These are phyloP conservation scores for Motacilla tschutschensis DNA, from an alignment of 2,113 vertebrate species.

Conservation along the genomic window DNA sequence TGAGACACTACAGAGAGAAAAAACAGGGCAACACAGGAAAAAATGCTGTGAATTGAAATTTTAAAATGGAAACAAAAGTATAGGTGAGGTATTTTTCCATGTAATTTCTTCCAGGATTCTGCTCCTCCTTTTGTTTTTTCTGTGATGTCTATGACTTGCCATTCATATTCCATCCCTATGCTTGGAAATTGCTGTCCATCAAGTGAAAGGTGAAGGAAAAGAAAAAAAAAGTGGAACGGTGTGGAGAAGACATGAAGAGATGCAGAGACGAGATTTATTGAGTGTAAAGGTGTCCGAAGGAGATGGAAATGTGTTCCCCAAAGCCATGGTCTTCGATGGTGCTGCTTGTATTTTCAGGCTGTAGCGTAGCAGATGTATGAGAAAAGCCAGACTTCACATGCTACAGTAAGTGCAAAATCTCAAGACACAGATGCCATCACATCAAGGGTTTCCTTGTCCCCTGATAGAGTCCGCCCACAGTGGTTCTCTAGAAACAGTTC, in stretches of 20 bases:
- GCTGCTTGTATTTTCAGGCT: constrained; percentile 49
- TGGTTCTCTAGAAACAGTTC: constrained; percentile 63
- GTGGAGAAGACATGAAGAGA: constrained; percentile 24
- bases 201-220: constrained; percentile 48
- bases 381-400: constrained; percentile 41
- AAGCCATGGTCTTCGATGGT: constrained; percentile 37
- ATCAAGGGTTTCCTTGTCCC: constrained; percentile 53
- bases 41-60: constrained; percentile 59
- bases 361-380: constrained; percentile 33
- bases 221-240: neutral
- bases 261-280: constrained; percentile 26
- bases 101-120: constrained; percentile 48
- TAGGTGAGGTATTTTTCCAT: constrained; percentile 52
- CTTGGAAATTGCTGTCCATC: constrained; percentile 61
- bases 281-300: constrained; percentile 38
- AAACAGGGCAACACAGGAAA: constrained; percentile 60
- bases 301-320: constrained; percentile 37
- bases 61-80: constrained; percentile 39
- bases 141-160: constrained; percentile 29
- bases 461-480: constrained; percentile 40
- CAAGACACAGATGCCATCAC: constrained; percentile 50
- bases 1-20: constrained; percentile 67
- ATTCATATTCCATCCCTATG: constrained; percentile 60
- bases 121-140: constrained; percentile 37
- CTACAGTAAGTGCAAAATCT: constrained; percentile 62